Evolutionary conservation across 2,113 vertebrate species (phyloP).

Genomic region (Rana temporaria): DNA sequence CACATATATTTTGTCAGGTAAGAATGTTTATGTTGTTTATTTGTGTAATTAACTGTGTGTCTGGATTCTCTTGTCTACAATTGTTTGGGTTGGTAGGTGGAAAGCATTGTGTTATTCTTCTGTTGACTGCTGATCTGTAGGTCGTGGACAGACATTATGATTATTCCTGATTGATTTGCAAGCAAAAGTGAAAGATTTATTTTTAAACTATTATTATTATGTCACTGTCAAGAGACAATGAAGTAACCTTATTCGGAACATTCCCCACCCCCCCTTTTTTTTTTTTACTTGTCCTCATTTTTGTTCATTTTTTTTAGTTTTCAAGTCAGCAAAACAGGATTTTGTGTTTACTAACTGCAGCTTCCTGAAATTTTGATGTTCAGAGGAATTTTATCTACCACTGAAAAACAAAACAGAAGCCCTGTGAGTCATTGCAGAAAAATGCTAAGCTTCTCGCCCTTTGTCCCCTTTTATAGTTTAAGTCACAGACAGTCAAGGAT

Average conservation of each 20-base stretch:
- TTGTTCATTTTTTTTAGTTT: constrained; percentile 6
- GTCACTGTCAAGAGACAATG: constrained; percentile 49
- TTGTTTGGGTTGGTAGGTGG: too few relatives aligned
- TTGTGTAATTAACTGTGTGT: too few relatives aligned
- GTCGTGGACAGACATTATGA: background rate
- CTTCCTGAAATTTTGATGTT: constrained; percentile 53
- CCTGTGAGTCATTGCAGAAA: constrained; percentile 48
- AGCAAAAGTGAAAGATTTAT: constrained; percentile 6
- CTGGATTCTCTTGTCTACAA: too few relatives aligned
- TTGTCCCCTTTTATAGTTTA: constrained; percentile 53
- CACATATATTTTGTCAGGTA: too few relatives aligned
- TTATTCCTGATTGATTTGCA: constrained; percentile 1
- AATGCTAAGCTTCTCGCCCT: constrained; percentile 49
- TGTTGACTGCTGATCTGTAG: background rate
- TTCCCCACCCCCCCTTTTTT: background rate
- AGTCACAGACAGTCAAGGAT: constrained; percentile 54
- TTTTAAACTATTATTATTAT: constrained; percentile 41
- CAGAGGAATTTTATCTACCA: constrained; percentile 49
- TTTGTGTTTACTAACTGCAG: constrained; percentile 52
- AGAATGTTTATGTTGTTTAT: too few relatives aligned
- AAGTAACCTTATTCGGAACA: background rate
- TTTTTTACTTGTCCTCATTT: constrained; percentile 10
- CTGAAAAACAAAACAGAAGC: constrained; percentile 49
- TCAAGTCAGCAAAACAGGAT: constrained; percentile 54
- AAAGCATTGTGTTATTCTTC: background rate